Evolutionary conservation across 2,797 vertebrate species (phyloP), one percentile per base, ranked within the genome.

Genomic region (Crenichthys baileyi): DNA sequence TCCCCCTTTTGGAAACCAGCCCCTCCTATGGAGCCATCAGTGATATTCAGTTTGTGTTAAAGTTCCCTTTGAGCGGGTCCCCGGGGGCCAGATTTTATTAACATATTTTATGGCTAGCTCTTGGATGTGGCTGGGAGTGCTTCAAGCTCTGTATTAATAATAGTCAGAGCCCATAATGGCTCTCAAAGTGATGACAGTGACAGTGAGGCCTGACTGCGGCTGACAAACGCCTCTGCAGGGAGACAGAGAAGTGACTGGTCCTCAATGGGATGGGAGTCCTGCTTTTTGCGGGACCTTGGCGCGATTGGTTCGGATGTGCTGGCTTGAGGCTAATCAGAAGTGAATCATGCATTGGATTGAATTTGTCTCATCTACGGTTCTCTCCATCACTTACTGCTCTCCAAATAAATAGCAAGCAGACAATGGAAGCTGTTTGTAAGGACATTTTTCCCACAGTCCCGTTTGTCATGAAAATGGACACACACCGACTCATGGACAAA

Each of bases 41-140:
- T 88, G 89, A 95, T 93, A 94, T 94, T 95, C 95, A 94, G 90
- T 95, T 94, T 95, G 92, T 85, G 91, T 94, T 95, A 88, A 92
- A 91, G 91, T 91, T 92, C 90, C 88, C 89, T 94, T 94, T 93
- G 90, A 92, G 94, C 24, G 91, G 92, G 92, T 91, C 91, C 88
- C 89, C 56, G 76, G 91, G 90, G 91, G 88, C 92, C 91, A 79
- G 92, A 90, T 92, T 94, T 91, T 86, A 95, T 95, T 95, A 94
- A 91, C 93, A 95, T 95, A 94, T 95, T 95, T 95, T 93, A 93
- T 90, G 88, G 90, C 78, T 73, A 90, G 70, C 72, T 82, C 86
- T 90, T 92, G 90, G 87, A 92, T 91, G 83, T 87, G 87, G 84
- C 78, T 79, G 78, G 79, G 76, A 93, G 82, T 77, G 85, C 90